A percentile compares a stretch with the other conserved stretches of the same genome.
These are phyloP conservation scores for Aphelenchoides avenae DNA, from an alignment of 1,140 invertebrate genomes.

Conservation along the genomic window DNA sequence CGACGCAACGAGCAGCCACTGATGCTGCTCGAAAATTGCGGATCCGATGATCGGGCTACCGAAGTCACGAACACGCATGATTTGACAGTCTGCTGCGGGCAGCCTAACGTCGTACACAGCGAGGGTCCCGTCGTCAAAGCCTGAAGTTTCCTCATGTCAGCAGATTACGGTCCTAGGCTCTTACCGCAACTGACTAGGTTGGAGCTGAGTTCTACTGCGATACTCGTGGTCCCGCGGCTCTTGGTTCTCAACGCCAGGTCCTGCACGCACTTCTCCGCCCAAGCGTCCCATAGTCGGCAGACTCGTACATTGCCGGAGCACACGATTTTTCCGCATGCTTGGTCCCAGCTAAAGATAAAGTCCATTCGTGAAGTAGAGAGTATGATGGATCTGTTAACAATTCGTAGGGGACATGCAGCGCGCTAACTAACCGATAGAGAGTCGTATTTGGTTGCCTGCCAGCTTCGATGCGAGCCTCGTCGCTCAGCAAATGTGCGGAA, in stretches of 20 bases:
- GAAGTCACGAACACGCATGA: constrained; percentile 44
- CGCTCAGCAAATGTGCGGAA: constrained; percentile 45
- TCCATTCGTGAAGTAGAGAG: neutral
- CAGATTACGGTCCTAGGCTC: constrained; percentile 10
- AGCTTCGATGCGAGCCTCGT: constrained; percentile 31
- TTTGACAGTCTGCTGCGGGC: constrained; percentile 30
- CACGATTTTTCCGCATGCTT: constrained; percentile 41
- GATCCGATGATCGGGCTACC: constrained; percentile 33
- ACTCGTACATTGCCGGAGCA: constrained; percentile 48
- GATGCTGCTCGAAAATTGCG: constrained; percentile 11
- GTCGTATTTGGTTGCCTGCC: constrained; percentile 39
- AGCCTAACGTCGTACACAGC: constrained; percentile 34
- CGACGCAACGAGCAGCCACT: constrained; percentile 32
- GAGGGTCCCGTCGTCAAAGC: constrained; percentile 46
- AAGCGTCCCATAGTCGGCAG: constrained; percentile 52
- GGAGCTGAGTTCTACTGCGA: constrained; percentile 28
- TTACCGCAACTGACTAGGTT: constrained; percentile 39
- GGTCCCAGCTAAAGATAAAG: constrained; percentile 49
- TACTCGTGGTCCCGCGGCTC: constrained; percentile 32
- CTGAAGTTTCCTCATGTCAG: constrained; percentile 21
- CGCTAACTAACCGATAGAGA: constrained; percentile 44
- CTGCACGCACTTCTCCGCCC: constrained; percentile 29
- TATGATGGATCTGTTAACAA: too few species aligned
- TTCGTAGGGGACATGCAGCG: too few species aligned
- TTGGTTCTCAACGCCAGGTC: constrained; percentile 28